Conservation (phyloP, 2,888 invertebrate species). For the Drosophila mettleri region DNA sequence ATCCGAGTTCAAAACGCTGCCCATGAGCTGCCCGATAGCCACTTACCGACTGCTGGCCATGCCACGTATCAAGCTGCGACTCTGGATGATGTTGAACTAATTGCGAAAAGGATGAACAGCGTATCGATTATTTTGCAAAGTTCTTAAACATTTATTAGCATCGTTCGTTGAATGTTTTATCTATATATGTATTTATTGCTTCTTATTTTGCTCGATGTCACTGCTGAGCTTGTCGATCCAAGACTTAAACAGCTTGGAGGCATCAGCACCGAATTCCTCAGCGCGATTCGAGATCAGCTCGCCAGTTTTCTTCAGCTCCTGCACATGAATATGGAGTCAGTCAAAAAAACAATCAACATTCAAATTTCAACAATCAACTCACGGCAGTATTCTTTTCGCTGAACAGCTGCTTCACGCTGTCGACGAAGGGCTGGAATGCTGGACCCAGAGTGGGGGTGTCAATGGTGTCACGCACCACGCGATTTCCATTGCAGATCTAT, state of each 20-base stretch:
- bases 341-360: neutral
- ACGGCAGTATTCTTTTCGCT: slow-evolving; percentile 14
- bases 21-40: slow-evolving; percentile 13
- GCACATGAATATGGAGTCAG: neutral
- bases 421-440: slow-evolving; percentile 1
- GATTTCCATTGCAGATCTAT: slow-evolving; percentile 27
- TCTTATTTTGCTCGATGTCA: neutral
- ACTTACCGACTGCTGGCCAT: slow-evolving; percentile 40
- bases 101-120: slow-evolving; percentile 1
- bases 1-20: slow-evolving; percentile 3
- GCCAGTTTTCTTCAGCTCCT: slow-evolving; percentile 13
- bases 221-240: slow-evolving; percentile 1
- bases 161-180: slow-evolving; percentile 13
- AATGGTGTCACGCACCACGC: slow-evolving; percentile 31
- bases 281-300: neutral
- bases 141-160: slow-evolving; percentile 38
- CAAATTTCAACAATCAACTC: slow-evolving; percentile 1
- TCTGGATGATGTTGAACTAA: slow-evolving; percentile 45
- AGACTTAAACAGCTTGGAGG: neutral
- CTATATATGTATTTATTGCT: slow-evolving; percentile 15
- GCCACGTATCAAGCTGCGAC: slow-evolving; percentile 33
- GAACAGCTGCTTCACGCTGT: neutral
- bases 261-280: neutral
- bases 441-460: neutral
- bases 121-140: slow-evolving; percentile 26